These are phyloP conservation scores for Drosophila emarginata DNA, from an alignment of 2,888 invertebrate genomes.

Conservation along the genomic window DNA sequence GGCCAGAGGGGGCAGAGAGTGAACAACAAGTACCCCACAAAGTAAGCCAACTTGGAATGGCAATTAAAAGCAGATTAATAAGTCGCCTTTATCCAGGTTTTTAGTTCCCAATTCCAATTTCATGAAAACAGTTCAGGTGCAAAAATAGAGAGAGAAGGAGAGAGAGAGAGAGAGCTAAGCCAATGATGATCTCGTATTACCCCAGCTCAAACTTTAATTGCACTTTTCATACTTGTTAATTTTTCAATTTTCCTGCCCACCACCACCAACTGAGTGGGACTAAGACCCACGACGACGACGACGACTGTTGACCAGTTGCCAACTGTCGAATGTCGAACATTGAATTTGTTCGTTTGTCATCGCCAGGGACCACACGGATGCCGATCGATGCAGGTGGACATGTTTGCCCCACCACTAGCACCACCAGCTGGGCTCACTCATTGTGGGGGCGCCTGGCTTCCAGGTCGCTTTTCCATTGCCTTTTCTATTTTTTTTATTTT, in stretches of 20 bases:
- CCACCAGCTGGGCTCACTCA: constrained; percentile 52
- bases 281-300: constrained; percentile 27
- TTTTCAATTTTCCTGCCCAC: constrained; percentile 79
- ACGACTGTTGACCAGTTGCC: constrained; percentile 42
- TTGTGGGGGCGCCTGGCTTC: constrained; percentile 67
- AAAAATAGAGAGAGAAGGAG: constrained; percentile 18
- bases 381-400: constrained; percentile 67
- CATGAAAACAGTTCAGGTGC: constrained; percentile 34
- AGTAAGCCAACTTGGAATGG: constrained; percentile 36
- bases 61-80: constrained; percentile 81
- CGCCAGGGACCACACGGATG: constrained; percentile 64
- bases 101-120: constrained; percentile 42
- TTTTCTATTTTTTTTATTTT: constrained; percentile 36
- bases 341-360: constrained; percentile 47
- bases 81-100: constrained; percentile 47
- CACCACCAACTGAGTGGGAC: constrained; percentile 26
- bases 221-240: constrained; percentile 81
- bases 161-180: constrained; percentile 16
- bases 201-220: constrained; percentile 73
- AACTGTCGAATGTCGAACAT: constrained; percentile 71
- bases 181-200: constrained; percentile 56
- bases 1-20: constrained; percentile 43
- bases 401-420: constrained; percentile 68
- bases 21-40: constrained; percentile 61
- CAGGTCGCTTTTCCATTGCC: constrained; percentile 13